Evolutionary conservation across 2,113 vertebrate genomes (phyloP), one percentile per base, ranked within the genome.

Genomic region (Girardinichthys multiradiatus): DNA sequence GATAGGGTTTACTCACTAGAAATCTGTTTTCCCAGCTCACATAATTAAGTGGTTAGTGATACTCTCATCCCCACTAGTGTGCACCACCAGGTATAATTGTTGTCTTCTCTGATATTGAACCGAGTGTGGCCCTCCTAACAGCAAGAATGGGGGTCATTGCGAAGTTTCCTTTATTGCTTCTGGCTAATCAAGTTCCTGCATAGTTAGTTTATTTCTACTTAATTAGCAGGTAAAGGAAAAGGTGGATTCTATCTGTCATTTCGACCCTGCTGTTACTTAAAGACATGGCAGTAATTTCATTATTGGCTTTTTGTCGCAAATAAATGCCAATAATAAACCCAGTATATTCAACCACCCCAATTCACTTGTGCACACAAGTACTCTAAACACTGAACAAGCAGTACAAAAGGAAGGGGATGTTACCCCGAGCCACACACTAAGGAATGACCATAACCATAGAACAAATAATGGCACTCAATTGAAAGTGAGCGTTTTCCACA

Each of bases 381-480:
- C 15, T 29, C 33, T 48, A 81, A 26, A 71, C 64, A 72, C 61
- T 64, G 64, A 57, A 35, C 61, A 39, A 62, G 72, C 58, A 70
- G 21, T 45, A 33, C 54, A 59, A 29, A n/a, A 48, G 51, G 51
- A 35, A 26, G 0, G 26, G 12, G 70, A 33, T 67, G 51, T 74
- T 68, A 63, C 77, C 72, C 15, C 2, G 67, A 79, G 73, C 57
- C 69, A 67, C 37, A 58, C 51, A 64, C 24, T 68, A 67, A 86
- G 67, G 76, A 85, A 85, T 63, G 54, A 45, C 70, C 73, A 66
- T 69, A 80, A 79, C 79, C 66, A 70, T 77, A 62, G 74, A 89
- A 84, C 72, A 80, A 87, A 91, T 77, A 84, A 77, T 69, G 72
- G 64, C 64, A 60, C 45, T 76, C 76, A 79, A 70, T 67, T 64